Conservation (phyloP, 2,797 vertebrate genomes). For the Syngnathus rostellatus region DNA sequence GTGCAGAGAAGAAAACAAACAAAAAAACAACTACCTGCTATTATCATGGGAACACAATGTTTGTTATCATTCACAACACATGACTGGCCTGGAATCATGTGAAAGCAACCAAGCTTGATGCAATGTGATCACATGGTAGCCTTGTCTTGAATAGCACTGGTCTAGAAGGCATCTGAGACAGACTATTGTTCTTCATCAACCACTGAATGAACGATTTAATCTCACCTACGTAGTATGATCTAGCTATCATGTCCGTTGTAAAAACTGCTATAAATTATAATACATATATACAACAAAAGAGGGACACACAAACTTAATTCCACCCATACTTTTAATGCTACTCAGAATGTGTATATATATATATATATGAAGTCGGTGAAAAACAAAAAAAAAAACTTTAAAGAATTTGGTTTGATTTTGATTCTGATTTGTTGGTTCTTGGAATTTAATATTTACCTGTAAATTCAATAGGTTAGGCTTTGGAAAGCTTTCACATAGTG, state of each 20-base stretch:
- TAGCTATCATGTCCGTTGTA: not conserved
- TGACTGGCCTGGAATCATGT: conserved; percentile 1
- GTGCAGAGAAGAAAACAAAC: not conserved
- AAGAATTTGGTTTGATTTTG: too few species aligned
- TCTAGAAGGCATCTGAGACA: not conserved
- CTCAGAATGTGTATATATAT: too few species aligned
- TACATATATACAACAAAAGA: not conserved
- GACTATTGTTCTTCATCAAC: not conserved
- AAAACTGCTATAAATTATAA: not conserved
- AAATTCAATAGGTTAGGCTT: too few species aligned
- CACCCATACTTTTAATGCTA: not conserved
- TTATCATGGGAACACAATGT: not conserved
- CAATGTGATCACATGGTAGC: not conserved
- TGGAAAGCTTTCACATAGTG: too few species aligned
- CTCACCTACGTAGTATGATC: too few species aligned
- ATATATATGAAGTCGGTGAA: too few species aligned
- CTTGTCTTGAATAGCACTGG: not conserved
- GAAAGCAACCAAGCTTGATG: not conserved
- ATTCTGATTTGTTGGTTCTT: too few species aligned
- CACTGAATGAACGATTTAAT: too few species aligned
- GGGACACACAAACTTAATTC: not conserved
- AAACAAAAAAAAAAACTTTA: too few species aligned
- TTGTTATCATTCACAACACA: not conserved
- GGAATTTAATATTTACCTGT: too few species aligned
- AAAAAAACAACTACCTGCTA: not conserved